phyloP scores from a whole-genome alignment of 92 coral and sea anemone genomes.

The Porites lobata region DNA sequence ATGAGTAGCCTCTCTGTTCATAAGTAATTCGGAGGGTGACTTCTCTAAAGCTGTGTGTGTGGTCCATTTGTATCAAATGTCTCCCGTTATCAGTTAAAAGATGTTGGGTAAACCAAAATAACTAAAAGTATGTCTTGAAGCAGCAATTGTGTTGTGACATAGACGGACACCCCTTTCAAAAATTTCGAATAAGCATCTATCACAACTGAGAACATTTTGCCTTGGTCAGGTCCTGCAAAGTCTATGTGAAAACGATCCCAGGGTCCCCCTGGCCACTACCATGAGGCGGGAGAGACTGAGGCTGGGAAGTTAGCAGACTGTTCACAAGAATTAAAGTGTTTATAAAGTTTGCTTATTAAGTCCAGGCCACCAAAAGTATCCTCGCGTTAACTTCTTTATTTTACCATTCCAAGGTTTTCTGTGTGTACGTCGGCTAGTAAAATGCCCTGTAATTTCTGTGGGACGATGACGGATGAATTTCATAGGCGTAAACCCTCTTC shows the following conservation, averaged over 20 bases:
- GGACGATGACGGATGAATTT: no score
- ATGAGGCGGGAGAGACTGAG: constrained; percentile 29
- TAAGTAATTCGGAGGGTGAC: no score
- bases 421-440: no score
- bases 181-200: constrained; percentile 62
- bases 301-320: no score
- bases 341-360: no score
- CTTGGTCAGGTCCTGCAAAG: constrained; percentile 58
- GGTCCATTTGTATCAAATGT: neutral
- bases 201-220: constrained; percentile 46
- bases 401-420: no score
- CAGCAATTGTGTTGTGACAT: constrained; percentile 50
- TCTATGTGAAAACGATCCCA: constrained; percentile 57
- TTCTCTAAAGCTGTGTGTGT: no score
- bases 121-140: constrained; percentile 34
- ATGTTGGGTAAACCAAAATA: constrained; percentile 60
- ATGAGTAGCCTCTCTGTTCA: no score
- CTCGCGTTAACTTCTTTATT: no score
- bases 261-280: constrained; percentile 64
- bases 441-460: no score
- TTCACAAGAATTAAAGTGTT: no score
- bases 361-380: no score
- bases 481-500: neutral
- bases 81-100: constrained; percentile 55
- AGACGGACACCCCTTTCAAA: constrained; percentile 27